These are phyloP conservation scores for Dolichotis patagonum DNA, from an alignment of 2,113 vertebrate species.

Conservation along the genomic window DNA sequence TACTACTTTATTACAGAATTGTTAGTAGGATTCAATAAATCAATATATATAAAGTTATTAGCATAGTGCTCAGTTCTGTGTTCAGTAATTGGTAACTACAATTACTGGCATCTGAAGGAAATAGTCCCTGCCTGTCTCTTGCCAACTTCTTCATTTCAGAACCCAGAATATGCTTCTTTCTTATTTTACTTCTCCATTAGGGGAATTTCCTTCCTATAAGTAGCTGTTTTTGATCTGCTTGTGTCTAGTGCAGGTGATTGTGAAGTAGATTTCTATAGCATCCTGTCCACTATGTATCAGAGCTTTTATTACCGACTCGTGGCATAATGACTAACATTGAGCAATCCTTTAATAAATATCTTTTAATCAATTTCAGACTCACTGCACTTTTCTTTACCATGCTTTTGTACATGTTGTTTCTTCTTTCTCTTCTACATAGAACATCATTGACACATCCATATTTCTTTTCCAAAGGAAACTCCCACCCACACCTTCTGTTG, in stretches of 20 bases:
- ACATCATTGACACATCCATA: background rate
- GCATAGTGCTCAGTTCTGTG: background rate
- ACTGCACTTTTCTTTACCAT: background rate
- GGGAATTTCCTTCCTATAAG: conserved; percentile 13
- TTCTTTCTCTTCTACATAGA: conserved; percentile 51
- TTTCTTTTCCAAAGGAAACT: conserved; percentile 31
- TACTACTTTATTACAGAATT: conserved; percentile 7
- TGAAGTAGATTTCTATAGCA: background rate
- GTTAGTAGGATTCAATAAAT: conserved; percentile 17
- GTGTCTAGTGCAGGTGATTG: background rate
- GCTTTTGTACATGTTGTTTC: conserved; percentile 9
- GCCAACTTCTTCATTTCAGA: background rate
- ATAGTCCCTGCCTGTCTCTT: background rate
- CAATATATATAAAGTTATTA: background rate
- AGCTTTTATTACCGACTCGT: background rate
- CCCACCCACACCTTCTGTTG: background rate
- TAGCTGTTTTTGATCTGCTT: background rate
- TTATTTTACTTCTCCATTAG: conserved; percentile 8
- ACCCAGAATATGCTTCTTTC: background rate
- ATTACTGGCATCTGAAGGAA: background rate
- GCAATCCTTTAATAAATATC: background rate
- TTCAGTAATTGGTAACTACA: conserved; percentile 5
- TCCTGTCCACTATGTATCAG: background rate
- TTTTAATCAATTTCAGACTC: background rate
- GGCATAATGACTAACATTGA: background rate